Percentiles rank a stretch among this genome's conserved stretches.
phyloP scores from a whole-genome alignment of 2,113 vertebrate species.

The Mungos mungo region DNA sequence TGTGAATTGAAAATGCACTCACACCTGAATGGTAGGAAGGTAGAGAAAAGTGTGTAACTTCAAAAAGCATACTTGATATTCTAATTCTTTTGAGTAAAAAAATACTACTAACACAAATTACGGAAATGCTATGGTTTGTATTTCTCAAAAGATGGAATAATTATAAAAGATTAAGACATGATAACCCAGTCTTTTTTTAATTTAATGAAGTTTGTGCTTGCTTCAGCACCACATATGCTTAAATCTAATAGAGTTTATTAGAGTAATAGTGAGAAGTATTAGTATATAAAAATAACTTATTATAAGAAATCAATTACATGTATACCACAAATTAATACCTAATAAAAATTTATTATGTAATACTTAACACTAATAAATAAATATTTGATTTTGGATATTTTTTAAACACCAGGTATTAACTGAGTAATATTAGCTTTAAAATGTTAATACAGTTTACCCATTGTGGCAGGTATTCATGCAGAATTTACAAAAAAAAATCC shows the following conservation, averaged over 20 bases:
- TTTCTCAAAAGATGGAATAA: not conserved
- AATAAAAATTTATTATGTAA: not conserved
- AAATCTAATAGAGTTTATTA: constrained; percentile 17
- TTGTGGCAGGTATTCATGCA: not conserved
- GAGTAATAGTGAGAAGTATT: not conserved
- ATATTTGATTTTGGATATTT: not conserved
- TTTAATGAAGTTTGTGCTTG: not conserved
- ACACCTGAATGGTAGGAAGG: not conserved
- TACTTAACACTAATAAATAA: constrained; percentile 1
- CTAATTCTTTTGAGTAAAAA: not conserved
- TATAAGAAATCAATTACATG: not conserved
- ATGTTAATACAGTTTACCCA: not conserved
- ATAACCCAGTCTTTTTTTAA: not conserved
- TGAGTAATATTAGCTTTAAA: constrained; percentile 36
- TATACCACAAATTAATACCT: not conserved
- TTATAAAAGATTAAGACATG: not conserved
- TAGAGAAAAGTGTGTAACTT: not conserved
- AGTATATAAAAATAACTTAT: not conserved
- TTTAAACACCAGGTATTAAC: not conserved
- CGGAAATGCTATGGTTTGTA: not conserved
- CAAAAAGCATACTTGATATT: constrained; percentile 22
- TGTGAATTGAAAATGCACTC: not conserved
- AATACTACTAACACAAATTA: constrained; percentile 39
- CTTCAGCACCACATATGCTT: no score
- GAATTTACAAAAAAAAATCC: not conserved